Base-by-base conservation (phyloP, 2,113 vertebrate genomes). In the Ctenomys sociabilis region DNA sequence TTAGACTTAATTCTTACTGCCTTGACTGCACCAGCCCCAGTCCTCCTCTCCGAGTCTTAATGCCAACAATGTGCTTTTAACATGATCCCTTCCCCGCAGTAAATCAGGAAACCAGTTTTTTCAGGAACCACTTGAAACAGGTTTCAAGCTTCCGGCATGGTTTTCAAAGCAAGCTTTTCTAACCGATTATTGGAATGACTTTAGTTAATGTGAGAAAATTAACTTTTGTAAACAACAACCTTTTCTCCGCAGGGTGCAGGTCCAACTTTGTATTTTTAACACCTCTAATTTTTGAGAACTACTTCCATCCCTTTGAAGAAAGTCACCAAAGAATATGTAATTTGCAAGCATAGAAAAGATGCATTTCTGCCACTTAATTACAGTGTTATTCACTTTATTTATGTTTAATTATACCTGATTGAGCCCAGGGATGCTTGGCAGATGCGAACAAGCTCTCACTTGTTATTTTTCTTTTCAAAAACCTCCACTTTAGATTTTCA, bases 91-190 rank as follows among this genome's bases (percentile, higher is more conserved):
- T 97, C 88, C 22, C 84, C 93, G 96, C 95, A 93, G 93, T 82
- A 93, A 96, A 97, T 91, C 96, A 97, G 96, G 95, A 98, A 97
- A 96, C 96, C 64, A 37, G 92, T 96, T 97, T 97, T 96, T 96
- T 95, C 96, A 90, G 83, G 92, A 97, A 94, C 94, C 94, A 95
- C 95, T 98, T 95, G 95, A 97, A 96, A 97, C 85, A 93, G 89
- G 80, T 95, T 95, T 88, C 81, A 90, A 75, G 88, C 89, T 59
- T 90, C 86, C 97, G 97, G 98, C 97, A 96, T 37, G 4, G 40
- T 81, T 94, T 97, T 97, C 98, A 97, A 97, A 98, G 97, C 70
- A 28, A 97, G 91, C 96, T 91, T 97, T 97, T 97, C 97, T 92
- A 95, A 95, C 89, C 95, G 94, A 94, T 98, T 96, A 97, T 95